These are phyloP conservation scores for Aleadryas rufinucha DNA, from an alignment of 2,113 vertebrate species.

Conservation along the genomic window DNA sequence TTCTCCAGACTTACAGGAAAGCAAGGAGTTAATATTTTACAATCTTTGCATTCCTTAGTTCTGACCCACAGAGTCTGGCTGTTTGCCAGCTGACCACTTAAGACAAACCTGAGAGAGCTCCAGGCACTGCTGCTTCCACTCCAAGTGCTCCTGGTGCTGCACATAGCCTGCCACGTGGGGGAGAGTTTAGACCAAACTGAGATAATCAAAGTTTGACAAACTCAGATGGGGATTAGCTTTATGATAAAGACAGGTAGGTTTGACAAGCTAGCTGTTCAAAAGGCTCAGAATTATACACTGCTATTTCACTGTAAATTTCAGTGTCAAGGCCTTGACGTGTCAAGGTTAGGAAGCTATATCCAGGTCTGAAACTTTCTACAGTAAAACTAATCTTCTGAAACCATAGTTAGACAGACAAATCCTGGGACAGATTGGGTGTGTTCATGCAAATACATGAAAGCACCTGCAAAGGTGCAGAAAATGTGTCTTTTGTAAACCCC, in stretches of 20 bases:
- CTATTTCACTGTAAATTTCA: not conserved
- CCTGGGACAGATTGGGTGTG: not conserved
- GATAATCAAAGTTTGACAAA: not conserved
- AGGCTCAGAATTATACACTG: not conserved
- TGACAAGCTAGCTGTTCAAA: not conserved
- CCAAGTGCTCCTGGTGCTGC: not conserved
- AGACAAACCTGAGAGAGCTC: not conserved
- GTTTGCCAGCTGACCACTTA: not conserved
- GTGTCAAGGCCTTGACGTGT: no score
- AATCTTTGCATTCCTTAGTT: not conserved
- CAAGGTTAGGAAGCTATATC: fast-evolving
- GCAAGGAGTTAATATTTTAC: not conserved
- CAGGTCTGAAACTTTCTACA: not conserved
- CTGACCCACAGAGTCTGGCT: not conserved
- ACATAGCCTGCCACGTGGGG: fast-evolving
- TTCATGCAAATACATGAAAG: not conserved
- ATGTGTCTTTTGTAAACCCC: not conserved
- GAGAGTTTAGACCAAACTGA: not conserved
- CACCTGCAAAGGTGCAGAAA: not conserved
- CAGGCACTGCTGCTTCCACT: not conserved
- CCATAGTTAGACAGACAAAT: not conserved
- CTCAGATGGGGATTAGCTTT: not conserved
- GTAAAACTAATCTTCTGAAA: not conserved
- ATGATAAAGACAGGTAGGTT: not conserved
- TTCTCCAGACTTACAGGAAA: not conserved